Conservation (phyloP, 2,113 vertebrate genomes). For the Hyaena hyaena region DNA sequence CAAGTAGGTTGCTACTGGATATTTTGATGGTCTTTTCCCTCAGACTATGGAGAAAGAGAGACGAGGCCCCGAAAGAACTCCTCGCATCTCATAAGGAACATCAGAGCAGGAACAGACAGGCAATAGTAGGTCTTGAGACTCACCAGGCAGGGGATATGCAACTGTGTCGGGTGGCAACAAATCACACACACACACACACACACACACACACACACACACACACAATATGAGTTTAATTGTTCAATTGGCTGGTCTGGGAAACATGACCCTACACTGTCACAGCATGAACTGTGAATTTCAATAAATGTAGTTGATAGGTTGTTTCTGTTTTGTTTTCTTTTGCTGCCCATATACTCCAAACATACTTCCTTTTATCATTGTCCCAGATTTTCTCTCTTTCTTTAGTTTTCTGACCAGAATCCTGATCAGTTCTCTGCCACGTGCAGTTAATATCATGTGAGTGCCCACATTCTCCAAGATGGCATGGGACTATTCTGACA, state of each 20-base stretch:
- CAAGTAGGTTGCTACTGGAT: not conserved
- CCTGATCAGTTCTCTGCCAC: not conserved
- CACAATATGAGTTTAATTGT: not conserved
- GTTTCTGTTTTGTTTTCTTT: not conserved
- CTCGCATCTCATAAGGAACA: no score
- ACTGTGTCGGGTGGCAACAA: fast-evolving
- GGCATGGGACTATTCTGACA: not conserved
- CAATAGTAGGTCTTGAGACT: fast-evolving
- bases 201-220: no score
- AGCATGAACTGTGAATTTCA: not conserved
- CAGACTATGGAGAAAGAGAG: not conserved
- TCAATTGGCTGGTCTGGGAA: not conserved
- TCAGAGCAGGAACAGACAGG: not conserved
- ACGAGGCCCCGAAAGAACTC: not conserved
- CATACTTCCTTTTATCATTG: not conserved
- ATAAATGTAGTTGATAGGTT: not conserved
- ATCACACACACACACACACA: not conserved
- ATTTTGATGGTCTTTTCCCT: not conserved
- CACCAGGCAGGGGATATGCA: not conserved
- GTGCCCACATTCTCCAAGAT: not conserved
- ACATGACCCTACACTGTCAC: not conserved
- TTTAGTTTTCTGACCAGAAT: not conserved
- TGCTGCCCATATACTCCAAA: no score
- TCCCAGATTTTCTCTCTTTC: not conserved
- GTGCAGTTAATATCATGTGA: not conserved